Conservation (phyloP, 2,797 vertebrate genomes). For the Smutsia temminckii region DNA sequence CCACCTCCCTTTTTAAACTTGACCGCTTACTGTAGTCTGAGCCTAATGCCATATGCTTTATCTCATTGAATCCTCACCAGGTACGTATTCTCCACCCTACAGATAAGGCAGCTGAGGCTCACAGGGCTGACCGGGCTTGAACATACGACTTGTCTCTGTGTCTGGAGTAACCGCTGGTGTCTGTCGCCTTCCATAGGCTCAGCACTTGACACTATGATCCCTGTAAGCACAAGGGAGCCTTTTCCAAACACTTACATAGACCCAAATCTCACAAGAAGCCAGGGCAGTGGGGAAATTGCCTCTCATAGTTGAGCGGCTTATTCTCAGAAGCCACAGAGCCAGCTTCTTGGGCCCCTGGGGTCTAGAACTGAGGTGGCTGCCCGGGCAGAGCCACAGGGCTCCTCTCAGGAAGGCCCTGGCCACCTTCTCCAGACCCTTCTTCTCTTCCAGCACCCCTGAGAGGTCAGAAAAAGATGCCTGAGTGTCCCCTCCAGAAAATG, state of each 20-base stretch:
- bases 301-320: not conserved
- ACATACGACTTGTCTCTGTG: not conserved
- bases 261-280: not conserved
- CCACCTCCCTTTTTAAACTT: not conserved
- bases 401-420: not conserved
- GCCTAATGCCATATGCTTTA: not conserved
- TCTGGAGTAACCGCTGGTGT: not conserved
- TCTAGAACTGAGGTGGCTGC: not conserved
- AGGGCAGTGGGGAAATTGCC: not conserved
- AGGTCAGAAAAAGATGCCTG: not conserved
- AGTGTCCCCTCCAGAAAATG: not conserved
- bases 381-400: not conserved
- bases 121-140: not conserved
- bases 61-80: not conserved
- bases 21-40: not conserved
- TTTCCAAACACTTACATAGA: not conserved
- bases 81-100: not conserved
- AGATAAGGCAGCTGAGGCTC: not conserved
- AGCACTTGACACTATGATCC: not conserved
- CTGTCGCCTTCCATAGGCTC: not conserved
- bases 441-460: not conserved
- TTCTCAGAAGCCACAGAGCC: not conserved
- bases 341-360: not conserved
- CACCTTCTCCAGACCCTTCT: not conserved
- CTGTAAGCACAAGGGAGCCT: not conserved